Percentiles rank a stretch among this genome's conserved stretches.
Evolutionary conservation across 1,140 invertebrate species (phyloP).

Genomic region (Drosophila navojoa): DNA sequence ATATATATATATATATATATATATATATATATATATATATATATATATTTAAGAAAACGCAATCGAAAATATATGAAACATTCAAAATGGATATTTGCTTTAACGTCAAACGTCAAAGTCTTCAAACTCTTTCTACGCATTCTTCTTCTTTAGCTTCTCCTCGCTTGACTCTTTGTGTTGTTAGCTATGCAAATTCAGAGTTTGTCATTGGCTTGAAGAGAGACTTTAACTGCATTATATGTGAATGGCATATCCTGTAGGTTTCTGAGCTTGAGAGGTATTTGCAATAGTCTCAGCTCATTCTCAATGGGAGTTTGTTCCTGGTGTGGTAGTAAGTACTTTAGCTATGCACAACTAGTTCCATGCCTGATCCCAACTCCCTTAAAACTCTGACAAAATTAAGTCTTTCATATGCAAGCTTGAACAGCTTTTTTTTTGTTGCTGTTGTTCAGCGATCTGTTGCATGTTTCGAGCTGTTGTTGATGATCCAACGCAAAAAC

Average conservation of each 20-base stretch:
- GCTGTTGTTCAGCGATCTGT: not conserved
- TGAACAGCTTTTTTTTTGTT: too few species aligned
- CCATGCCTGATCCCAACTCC: too few species aligned
- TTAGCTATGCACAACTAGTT: not conserved
- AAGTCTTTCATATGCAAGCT: too few species aligned
- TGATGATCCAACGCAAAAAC: not conserved
- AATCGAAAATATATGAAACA: conserved; percentile 15
- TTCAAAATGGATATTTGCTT: conserved; percentile 8
- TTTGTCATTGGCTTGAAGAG: not conserved
- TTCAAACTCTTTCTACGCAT: too few species aligned
- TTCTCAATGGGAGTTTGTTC: too few species aligned
- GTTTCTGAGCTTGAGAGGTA: not conserved
- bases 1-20: not conserved
- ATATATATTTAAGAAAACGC: not conserved
- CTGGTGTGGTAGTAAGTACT: too few species aligned
- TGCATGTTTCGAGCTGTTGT: not conserved
- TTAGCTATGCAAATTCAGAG: not conserved
- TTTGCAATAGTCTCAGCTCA: too few species aligned
- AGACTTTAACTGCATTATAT: not conserved
- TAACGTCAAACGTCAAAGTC: too few species aligned
- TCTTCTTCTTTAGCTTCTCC: too few species aligned
- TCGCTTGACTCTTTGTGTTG: too few species aligned
- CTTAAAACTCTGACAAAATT: too few species aligned
- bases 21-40: too few species aligned
- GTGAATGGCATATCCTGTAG: not conserved